Evolutionary conservation across 2,797 vertebrate species (phyloP).

Genomic region (Amphiprion clarkii): DNA sequence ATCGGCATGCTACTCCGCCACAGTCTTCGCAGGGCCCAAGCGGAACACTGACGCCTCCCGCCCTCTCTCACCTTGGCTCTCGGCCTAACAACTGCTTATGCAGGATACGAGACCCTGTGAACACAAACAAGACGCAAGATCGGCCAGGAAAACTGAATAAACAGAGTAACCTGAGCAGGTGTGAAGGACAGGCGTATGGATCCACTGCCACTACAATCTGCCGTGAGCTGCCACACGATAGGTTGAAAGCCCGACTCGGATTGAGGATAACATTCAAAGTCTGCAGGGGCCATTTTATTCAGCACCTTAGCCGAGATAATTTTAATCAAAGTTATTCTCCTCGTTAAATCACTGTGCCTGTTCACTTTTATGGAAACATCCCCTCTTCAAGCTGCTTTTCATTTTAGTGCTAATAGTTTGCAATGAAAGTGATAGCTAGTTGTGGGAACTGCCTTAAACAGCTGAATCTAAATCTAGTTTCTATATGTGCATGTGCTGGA

Average conservation of each 20-base stretch:
- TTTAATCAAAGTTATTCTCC: background rate
- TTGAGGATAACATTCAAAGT: constrained; percentile 18
- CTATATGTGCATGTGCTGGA: no score
- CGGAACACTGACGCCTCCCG: background rate
- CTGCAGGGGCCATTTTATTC: constrained; percentile 15
- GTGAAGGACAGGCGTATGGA: constrained; percentile 51
- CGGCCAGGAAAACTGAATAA: constrained; percentile 57
- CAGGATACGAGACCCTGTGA: constrained; percentile 30
- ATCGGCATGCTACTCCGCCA: constrained; percentile 58
- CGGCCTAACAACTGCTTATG: constrained; percentile 47
- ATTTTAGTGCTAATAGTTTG: no score
- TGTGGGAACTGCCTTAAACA: no score
- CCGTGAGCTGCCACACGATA: constrained; percentile 26
- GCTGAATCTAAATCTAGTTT: no score
- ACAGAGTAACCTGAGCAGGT: constrained; percentile 57
- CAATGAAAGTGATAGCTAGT: no score
- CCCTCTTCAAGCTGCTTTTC: no score
- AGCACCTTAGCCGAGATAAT: background rate
- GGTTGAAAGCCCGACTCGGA: constrained; percentile 15
- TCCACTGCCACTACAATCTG: constrained; percentile 41
- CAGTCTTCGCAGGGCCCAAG: constrained; percentile 36
- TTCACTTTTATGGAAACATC: background rate
- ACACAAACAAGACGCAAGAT: constrained; percentile 35
- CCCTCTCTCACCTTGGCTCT: constrained; percentile 34
- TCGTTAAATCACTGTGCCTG: constrained; percentile 1